Base-by-base conservation (phyloP, 2,797 vertebrate species). In the Tragopan temminckii region DNA sequence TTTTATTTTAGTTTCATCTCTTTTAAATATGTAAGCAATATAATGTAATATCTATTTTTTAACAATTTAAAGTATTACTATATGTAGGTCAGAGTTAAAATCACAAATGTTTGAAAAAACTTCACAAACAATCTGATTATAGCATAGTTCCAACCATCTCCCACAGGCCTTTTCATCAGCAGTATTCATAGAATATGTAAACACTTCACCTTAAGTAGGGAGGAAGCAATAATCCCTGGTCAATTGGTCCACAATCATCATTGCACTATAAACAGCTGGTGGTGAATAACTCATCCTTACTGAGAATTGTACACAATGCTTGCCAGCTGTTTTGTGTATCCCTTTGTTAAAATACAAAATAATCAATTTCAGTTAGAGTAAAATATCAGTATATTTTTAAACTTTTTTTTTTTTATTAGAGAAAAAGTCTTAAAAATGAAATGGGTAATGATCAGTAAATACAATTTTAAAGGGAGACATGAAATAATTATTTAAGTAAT, bases 181-280 rank as follows among this genome's bases (percentile, higher is more conserved):
- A 61, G 27, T 76, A 85, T 90, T 96, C 69, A 87, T 27, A 85
- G 88, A 94, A 79, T 78, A 52, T 86, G 69, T 89, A 94, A 96
- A 95, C 74, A 95, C 84, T 95, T 94, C 68, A 93, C 48, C 72
- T 92, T 91, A 90, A 96, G 78, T 18, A 85, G 89, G 58, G 43
- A 93, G 68, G 95, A 96, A 96, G 88, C 15, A 92, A 90, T 80
- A 75, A 82, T 87, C 85, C 70, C 85, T 96, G 85, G 89, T 93
- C 89, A 95, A 93, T 90, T 95, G 90, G 93, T 77, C 92, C 71
- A 91, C 79, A 93, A 13, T 91, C 75, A 93, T 91, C 81, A 85
- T 13, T 89, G 81, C 33, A 38, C 88, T 90, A 48, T 42, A 87
- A 97, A 95, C 95, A 97, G 94, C 94, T 97, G 95, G 89, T 42